These are phyloP conservation scores for Saturnia japonica DNA, from an alignment of 2,888 invertebrate species.

Conservation along the genomic window DNA sequence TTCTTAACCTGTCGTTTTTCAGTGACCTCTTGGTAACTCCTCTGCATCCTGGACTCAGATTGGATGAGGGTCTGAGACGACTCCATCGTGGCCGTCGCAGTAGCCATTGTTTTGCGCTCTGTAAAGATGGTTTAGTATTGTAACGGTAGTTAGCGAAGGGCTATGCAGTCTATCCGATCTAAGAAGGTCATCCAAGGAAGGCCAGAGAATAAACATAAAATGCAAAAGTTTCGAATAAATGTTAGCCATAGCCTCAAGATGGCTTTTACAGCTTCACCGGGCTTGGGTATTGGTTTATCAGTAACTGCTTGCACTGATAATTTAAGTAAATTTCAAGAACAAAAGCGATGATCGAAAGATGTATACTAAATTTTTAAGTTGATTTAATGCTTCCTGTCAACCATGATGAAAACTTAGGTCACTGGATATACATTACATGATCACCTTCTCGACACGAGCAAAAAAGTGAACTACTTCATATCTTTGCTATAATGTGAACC, in stretches of 20 bases:
- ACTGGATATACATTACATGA: too few species aligned
- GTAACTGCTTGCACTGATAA: background rate
- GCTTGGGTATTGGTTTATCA: background rate
- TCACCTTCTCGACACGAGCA: too few species aligned
- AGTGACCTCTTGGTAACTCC: slow-evolving; percentile 65
- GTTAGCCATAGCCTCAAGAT: too few species aligned
- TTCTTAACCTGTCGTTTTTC: slow-evolving; percentile 69
- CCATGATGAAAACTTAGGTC: background rate
- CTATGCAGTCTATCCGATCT: background rate
- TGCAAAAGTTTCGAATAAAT: too few species aligned
- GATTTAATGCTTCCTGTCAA: background rate
- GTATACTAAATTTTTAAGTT: background rate
- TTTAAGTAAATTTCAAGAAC: background rate
- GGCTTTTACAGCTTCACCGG: too few species aligned
- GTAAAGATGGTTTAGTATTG: slow-evolving; percentile 27
- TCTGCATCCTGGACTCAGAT: slow-evolving; percentile 66
- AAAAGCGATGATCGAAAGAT: background rate
- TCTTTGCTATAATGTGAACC: too few species aligned
- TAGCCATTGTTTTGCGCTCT: slow-evolving; percentile 61
- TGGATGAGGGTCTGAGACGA: slow-evolving; percentile 68
- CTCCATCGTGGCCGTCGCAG: slow-evolving; percentile 71
- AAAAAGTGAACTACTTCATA: too few species aligned
- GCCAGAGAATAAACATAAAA: too few species aligned
- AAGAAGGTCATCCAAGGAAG: background rate
- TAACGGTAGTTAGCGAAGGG: background rate